phyloP scores from a whole-genome alignment of 2,113 vertebrate genomes.

The Phalacrocorax carbo region DNA sequence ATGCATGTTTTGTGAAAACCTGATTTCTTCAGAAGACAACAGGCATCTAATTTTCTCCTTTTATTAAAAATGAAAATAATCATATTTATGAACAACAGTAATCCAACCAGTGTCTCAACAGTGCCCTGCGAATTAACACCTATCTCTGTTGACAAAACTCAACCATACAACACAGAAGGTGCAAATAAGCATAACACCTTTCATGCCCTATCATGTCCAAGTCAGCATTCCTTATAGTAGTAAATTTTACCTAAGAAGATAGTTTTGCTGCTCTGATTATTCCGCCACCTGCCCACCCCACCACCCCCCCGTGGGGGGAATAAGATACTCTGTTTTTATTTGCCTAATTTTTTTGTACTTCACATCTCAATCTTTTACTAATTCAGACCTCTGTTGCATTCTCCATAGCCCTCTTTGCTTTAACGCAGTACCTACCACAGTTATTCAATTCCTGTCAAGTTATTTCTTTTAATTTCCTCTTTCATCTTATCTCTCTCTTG shows the following conservation, averaged over 20 bases:
- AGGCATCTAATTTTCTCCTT: background rate
- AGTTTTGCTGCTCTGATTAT: background rate
- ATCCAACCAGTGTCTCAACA: background rate
- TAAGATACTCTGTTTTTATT: background rate
- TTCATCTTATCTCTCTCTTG: background rate
- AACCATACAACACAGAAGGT: background rate
- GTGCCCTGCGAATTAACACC: slow-evolving; percentile 30
- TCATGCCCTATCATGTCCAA: background rate
- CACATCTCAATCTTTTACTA: background rate
- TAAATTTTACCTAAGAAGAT: background rate
- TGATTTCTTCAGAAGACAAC: background rate
- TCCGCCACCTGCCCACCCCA: too few relatives aligned
- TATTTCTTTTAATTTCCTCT: background rate
- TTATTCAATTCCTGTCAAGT: background rate
- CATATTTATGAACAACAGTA: background rate
- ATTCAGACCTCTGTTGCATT: background rate
- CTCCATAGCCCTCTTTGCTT: background rate
- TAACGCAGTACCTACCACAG: background rate
- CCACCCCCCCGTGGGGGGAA: rapidly evolving
- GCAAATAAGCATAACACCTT: slow-evolving; percentile 27
- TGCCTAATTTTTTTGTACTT: background rate
- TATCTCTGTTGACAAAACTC: background rate
- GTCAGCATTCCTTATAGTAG: background rate
- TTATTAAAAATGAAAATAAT: background rate
- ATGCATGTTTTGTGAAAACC: background rate